These are phyloP conservation scores for Nannoperca australis DNA, from an alignment of 2,797 vertebrate genomes.

Conservation along the genomic window DNA sequence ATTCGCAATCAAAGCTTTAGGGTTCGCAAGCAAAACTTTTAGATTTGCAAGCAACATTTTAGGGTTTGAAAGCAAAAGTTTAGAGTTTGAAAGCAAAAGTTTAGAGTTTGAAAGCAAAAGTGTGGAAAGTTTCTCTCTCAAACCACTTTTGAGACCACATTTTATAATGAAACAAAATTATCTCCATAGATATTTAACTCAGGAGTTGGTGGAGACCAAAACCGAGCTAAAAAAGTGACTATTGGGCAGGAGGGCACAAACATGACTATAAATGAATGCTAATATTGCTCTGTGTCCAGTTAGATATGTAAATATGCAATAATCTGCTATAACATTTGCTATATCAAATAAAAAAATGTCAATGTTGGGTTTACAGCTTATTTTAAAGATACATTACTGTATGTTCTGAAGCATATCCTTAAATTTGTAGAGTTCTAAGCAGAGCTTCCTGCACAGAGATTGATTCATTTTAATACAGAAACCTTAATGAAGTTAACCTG, in stretches of 20 bases:
- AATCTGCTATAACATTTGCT: not conserved
- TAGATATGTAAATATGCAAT: not conserved
- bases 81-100: no score
- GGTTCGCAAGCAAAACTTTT: no score
- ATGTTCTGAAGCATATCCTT: not conserved
- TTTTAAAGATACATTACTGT: not conserved
- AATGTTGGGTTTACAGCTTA: not conserved
- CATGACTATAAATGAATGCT: not conserved
- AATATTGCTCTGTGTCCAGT: not conserved
- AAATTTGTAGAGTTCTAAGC: not conserved
- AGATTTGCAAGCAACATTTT: no score
- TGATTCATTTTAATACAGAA: not conserved
- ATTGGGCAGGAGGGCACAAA: not conserved
- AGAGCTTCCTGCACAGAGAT: conserved; percentile 1
- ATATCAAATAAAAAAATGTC: not conserved
- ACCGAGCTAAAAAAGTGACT: not conserved
- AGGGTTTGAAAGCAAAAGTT: no score
- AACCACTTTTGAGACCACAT: no score
- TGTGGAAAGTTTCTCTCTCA: no score
- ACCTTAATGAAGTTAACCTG: conserved; percentile 3
- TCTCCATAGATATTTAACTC: not conserved
- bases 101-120: no score
- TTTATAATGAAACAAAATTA: no score
- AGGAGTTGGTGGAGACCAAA: not conserved
- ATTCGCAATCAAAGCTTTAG: no score